Base-by-base conservation (phyloP, 2,888 invertebrate species). In the Noctua janthina region DNA sequence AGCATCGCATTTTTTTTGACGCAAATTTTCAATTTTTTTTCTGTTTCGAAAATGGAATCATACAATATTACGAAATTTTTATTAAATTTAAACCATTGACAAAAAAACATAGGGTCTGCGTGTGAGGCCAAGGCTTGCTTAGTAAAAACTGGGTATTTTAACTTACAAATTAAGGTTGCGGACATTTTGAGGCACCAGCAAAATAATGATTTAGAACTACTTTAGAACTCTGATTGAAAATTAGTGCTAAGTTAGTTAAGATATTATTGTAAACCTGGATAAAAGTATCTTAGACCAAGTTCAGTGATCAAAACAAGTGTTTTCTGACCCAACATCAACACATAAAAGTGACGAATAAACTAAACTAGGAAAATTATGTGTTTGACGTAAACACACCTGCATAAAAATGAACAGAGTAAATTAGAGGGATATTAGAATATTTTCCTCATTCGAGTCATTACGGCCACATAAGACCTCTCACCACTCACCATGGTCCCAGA, bases 381-480 rank as follows among this genome's bases (percentile, higher is more conserved):
- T 64, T 64, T 10, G 15, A 39, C 20, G 4, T 35, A 64, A 51
- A 64, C 23, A 23, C 7, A 15, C 39, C 20, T 49, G n/a, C 23
- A 29, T 64, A 49, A 56, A 59, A 20, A 80, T 46, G 2, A 73
- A 73, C 49, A 68, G 10, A 68, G 43, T 39, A n/a, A 54, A 71
- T 72, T 69, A 74, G 46, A 15, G 13, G 17, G 8, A 56, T 64
- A 72, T 86, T 68, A 62, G 35, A 68, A 86, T 78, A 86, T 78
- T 78, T 84, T 86, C 87, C 83, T 62, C 86, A 35, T 70, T 39
- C n/a, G 62, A 70, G 49, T 84, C 87, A 84, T 86, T 84, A 84
- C 46, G 15, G 35, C 43, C 66, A 56, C 72, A 71, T 70, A 77
- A 73, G 78, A 78, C 76, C 74, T 56, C 66, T 64, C 70, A 54